Evolutionary conservation across 2,113 vertebrate species (phyloP), one percentile per base, ranked within the genome.

Genomic region (Pygoscelis adeliae): DNA sequence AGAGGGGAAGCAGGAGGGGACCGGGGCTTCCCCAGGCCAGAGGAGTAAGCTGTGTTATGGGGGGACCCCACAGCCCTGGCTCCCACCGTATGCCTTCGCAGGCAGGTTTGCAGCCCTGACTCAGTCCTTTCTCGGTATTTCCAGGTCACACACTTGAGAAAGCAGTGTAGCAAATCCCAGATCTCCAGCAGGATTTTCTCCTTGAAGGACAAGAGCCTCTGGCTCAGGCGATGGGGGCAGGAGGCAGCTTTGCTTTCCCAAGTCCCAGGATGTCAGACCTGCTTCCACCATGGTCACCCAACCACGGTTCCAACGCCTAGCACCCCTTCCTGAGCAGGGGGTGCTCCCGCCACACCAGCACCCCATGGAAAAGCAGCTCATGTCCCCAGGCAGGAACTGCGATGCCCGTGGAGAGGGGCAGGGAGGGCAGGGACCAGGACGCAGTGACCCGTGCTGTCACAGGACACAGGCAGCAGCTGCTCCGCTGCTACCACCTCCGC

Each of bases 61-160:
- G 59, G 25, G 46, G 12, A 46, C 18, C 38, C 22, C 3, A 2
- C 36, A 29, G 53, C 38, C 44, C 71, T 18, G 46, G 38, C 18
- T 58, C 19, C 38, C 9, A 10, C 49, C 10, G 0, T 4, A 10
- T 2, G 3, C 14, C 2, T 18, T 23, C 20, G 0, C 50, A 21
- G 47, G 42, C 42, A 17, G 58, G 30, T 16, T 13, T n/a, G 55
- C 40, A 53, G 63, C 63, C 47, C 55, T 7, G 13, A 4, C 47
- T 53, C 29, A 0, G 16, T 19, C 83, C 53, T 42, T 36, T 9
- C 36, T 13, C 34, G 5, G 9, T 7, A 9, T 52, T 61, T 69
- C 76, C 83, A 92, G 61, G 47, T 67, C 42, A 52, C 47, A 27
- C 20, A 23, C 40, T 26, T 20, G 49, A 89, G 56, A 23, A 29